These are phyloP conservation scores for Melanotaenia duboulayi DNA, from an alignment of 2,113 vertebrate species.

Conservation along the genomic window DNA sequence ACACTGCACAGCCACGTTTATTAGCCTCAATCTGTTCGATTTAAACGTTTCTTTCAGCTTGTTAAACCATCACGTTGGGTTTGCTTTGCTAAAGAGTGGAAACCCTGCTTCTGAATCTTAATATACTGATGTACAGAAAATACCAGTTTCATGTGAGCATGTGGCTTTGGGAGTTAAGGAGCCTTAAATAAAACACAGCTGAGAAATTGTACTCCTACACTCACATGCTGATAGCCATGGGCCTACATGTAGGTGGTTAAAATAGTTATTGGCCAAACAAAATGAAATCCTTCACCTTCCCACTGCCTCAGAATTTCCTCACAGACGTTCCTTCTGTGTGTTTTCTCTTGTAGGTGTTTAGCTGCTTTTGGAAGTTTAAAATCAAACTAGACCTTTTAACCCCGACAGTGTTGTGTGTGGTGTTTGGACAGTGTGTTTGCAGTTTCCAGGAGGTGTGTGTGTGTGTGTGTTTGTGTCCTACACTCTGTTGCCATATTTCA, in stretches of 20 bases:
- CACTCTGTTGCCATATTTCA: slow-evolving; percentile 55
- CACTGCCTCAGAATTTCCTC: slow-evolving; percentile 10
- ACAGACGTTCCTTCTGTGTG: slow-evolving; percentile 16
- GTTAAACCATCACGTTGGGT: background rate
- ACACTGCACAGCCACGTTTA: background rate
- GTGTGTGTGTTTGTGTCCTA: slow-evolving; percentile 21
- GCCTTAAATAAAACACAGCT: slow-evolving; percentile 21
- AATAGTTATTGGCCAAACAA: slow-evolving; percentile 31
- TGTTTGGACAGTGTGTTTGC: slow-evolving; percentile 41
- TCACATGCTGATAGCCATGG: slow-evolving; percentile 26
- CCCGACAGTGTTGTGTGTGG: slow-evolving; percentile 14
- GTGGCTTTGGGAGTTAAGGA: slow-evolving; percentile 23
- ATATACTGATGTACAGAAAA: background rate
- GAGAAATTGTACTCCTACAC: slow-evolving; percentile 41
- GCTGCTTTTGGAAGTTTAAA: slow-evolving; percentile 8
- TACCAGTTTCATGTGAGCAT: background rate
- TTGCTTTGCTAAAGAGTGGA: background rate
- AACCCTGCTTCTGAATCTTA: background rate
- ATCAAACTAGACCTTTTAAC: slow-evolving; percentile 6
- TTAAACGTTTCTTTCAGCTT: background rate
- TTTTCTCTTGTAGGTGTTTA: background rate
- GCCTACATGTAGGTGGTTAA: slow-evolving; percentile 36
- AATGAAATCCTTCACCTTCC: slow-evolving; percentile 7
- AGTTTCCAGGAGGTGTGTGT: slow-evolving; percentile 29
- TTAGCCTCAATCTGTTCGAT: background rate